A percentile compares a stretch with the other conserved stretches of the same genome.
Evolutionary conservation across 2,888 invertebrate genomes (phyloP).

Genomic region (Abscondita cerata): DNA sequence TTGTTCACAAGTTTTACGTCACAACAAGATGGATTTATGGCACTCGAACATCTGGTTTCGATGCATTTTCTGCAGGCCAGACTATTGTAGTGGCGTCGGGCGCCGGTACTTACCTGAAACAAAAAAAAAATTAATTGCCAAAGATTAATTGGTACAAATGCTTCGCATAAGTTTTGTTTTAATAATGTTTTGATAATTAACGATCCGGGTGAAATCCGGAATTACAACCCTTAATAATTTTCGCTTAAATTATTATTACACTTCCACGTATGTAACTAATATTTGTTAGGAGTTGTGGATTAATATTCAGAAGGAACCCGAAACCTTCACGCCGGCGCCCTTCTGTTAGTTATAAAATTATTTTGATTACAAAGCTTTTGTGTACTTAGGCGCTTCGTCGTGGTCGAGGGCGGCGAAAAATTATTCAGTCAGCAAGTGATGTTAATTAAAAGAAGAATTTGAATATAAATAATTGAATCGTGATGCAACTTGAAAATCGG

Average conservation of each 20-base stretch:
- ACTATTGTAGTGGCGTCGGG: neutral
- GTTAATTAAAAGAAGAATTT: too few species aligned
- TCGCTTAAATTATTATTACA: neutral
- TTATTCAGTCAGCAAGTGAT: too few species aligned
- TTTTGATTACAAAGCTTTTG: too few species aligned
- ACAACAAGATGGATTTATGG: neutral
- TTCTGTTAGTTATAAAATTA: too few species aligned
- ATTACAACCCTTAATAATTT: constrained; percentile 9
- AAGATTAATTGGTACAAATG: neutral
- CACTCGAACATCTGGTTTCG: neutral
- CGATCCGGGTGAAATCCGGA: constrained; percentile 1
- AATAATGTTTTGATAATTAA: neutral
- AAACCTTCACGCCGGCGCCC: too few species aligned
- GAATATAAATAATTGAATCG: too few species aligned
- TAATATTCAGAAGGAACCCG: too few species aligned
- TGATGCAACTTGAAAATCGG: too few species aligned
- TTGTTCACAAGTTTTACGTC: neutral
- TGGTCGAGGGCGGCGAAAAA: too few species aligned
- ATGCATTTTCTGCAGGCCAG: neutral
- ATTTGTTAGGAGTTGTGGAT: too few species aligned
- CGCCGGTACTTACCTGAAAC: constrained; percentile 1
- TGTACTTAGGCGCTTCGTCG: too few species aligned
- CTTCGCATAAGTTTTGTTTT: too few species aligned
- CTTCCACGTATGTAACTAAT: neutral
- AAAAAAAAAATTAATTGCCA: neutral